A percentile compares a stretch with the other conserved stretches of the same genome.
Evolutionary conservation across 1,140 invertebrate species (phyloP).

Genomic region (Cepaea nemoralis): DNA sequence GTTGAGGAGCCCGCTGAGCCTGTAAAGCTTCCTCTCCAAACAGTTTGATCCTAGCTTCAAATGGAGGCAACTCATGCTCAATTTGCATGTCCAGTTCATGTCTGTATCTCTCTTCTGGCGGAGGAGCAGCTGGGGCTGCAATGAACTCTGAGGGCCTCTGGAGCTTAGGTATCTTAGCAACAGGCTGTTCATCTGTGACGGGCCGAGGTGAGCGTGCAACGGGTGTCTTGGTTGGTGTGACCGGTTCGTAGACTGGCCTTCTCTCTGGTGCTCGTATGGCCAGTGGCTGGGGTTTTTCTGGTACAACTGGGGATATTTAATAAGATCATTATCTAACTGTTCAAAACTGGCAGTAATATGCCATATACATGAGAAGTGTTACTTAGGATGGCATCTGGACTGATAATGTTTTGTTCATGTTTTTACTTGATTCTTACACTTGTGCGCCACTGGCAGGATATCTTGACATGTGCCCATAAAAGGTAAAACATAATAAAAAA

Average conservation of each 20-base stretch:
- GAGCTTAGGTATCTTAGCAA: conserved; percentile 59
- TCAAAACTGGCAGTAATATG: no score
- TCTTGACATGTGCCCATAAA: no score
- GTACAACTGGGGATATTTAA: conserved; percentile 26
- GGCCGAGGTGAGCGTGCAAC: conserved; percentile 41
- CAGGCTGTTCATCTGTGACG: conserved; percentile 52
- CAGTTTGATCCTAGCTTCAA: conserved; percentile 59
- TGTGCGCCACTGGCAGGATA: no score
- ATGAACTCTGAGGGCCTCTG: conserved; percentile 54
- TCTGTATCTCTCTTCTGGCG: conserved; percentile 47
- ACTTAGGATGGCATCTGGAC: no score
- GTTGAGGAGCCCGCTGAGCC: conserved; percentile 37
- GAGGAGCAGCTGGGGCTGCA: conserved; percentile 38
- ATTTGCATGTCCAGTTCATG: conserved; percentile 61
- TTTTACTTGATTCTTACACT: no score
- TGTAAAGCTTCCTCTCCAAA: conserved; percentile 47
- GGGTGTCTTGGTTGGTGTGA: conserved; percentile 53
- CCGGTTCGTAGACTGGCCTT: conserved; percentile 54
- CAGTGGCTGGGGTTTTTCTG: conserved; percentile 44
- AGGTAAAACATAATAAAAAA: no score
- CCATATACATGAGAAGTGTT: no score
- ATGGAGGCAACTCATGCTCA: conserved; percentile 55
- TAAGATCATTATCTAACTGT: no score
- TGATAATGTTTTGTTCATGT: no score
- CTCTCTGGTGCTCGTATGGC: conserved; percentile 45